Evolutionary conservation across 2,113 vertebrate species (phyloP).

Genomic region (Chaenocephalus aceratus): DNA sequence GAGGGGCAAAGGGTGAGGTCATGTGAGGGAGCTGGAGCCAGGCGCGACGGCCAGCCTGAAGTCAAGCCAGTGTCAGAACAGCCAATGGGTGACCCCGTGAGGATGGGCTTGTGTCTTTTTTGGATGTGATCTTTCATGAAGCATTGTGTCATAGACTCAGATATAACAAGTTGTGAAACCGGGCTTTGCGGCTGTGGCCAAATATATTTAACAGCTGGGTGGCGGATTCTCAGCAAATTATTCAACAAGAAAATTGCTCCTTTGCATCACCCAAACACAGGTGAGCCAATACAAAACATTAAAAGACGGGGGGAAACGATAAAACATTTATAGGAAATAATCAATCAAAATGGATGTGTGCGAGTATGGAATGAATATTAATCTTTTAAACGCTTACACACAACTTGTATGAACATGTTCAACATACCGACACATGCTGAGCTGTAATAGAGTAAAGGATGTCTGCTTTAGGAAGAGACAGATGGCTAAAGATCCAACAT

Average conservation of each 20-base stretch:
- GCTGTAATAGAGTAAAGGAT: not conserved
- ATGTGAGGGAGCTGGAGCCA: constrained; percentile 78
- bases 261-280: constrained; percentile 7
- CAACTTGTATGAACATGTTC: not conserved
- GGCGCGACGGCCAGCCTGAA: constrained; percentile 62
- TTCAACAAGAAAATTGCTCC: constrained; percentile 17
- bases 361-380: not conserved
- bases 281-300: not conserved
- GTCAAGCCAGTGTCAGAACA: constrained; percentile 44
- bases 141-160: not conserved
- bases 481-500: not conserved
- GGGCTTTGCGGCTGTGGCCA: not conserved
- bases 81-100: constrained; percentile 23
- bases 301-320: not conserved
- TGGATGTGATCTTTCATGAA: constrained; percentile 20
- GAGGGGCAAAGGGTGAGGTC: constrained; percentile 74
- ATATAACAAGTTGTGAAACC: not conserved
- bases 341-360: not conserved
- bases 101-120: constrained; percentile 22
- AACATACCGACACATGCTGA: not conserved
- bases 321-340: not conserved
- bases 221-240: constrained; percentile 14
- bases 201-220: constrained; percentile 31
- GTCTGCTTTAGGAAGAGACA: not conserved
- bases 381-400: not conserved